A percentile compares a stretch with the other conserved stretches of the same genome.
Evolutionary conservation across 2,888 invertebrate genomes (phyloP).

Genomic region (Coleophora flavipennella): DNA sequence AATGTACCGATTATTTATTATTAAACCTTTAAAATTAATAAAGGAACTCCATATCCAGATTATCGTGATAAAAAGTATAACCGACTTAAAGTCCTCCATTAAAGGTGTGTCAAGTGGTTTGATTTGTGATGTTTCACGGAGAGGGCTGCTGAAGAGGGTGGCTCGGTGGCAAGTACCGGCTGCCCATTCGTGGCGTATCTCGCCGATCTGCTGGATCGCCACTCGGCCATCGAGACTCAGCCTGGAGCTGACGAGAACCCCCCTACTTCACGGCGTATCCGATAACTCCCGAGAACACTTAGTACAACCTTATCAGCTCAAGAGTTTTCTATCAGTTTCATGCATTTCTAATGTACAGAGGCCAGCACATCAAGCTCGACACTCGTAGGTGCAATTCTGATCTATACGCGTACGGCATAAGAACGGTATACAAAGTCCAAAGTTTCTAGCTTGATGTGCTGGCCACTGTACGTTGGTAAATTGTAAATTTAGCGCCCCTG

Average conservation of each 20-base stretch:
- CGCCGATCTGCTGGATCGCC: constrained; percentile 49
- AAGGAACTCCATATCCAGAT: constrained; percentile 19
- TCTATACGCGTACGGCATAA: no score
- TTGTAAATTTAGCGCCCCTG: constrained; percentile 10
- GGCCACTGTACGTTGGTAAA: constrained; percentile 9
- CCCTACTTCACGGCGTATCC: constrained; percentile 2
- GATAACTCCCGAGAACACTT: neutral
- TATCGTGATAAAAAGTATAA: constrained; percentile 39
- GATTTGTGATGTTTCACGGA: constrained; percentile 34
- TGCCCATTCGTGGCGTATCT: constrained; percentile 44
- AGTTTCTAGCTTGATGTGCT: no score
- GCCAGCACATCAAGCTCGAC: no score
- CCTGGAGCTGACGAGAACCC: constrained; percentile 27
- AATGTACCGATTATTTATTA: no score
- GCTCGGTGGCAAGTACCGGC: constrained; percentile 19
- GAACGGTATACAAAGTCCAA: no score
- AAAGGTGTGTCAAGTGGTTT: constrained; percentile 44
- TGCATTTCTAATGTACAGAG: constrained; percentile 22
- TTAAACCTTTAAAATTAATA: no score
- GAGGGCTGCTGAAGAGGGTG: constrained; percentile 28
- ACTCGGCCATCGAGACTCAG: constrained; percentile 41
- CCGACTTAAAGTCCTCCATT: constrained; percentile 36
- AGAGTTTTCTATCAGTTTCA: constrained; percentile 13
- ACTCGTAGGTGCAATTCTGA: no score
- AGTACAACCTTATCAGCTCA: no score